A percentile compares a stretch with the other conserved stretches of the same genome.
Evolutionary conservation across 2,888 invertebrate species (phyloP).

Genomic region (Osmoderma eremita): DNA sequence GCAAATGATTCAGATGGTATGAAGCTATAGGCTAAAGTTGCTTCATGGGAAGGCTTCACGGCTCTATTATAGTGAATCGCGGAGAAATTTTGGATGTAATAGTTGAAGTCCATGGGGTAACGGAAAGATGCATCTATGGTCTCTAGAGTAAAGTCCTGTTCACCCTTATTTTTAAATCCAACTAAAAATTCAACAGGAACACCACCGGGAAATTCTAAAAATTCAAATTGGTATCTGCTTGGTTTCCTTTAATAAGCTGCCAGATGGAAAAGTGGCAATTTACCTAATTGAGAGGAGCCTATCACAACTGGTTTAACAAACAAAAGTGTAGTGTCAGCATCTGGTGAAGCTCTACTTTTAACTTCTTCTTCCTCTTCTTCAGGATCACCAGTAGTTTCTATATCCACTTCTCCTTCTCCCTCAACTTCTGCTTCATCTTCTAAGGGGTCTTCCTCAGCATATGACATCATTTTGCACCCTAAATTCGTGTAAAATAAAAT

Average conservation of each 20-base stretch:
- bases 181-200: slow-evolving; percentile 93
- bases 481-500: slow-evolving; percentile 42
- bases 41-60: slow-evolving; percentile 91
- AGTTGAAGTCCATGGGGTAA: slow-evolving; percentile 98
- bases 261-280: not conserved
- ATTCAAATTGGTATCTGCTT: not conserved
- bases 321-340: slow-evolving; percentile 90
- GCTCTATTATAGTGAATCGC: slow-evolving; percentile 86
- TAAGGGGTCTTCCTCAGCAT: slow-evolving; percentile 75
- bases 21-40: slow-evolving; percentile 94
- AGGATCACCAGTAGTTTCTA: slow-evolving; percentile 69
- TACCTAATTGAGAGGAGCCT: slow-evolving; percentile 75
- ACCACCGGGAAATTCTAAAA: slow-evolving; percentile 89
- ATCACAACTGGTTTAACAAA: slow-evolving; percentile 83
- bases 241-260: slow-evolving; percentile 23
- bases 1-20: slow-evolving; percentile 96
- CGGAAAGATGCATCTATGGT: slow-evolving; percentile 97
- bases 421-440: slow-evolving; percentile 78
- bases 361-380: slow-evolving; percentile 73
- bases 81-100: slow-evolving; percentile 98
- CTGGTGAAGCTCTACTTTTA: slow-evolving; percentile 81
- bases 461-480: slow-evolving; percentile 68
- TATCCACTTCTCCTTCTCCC: slow-evolving; percentile 73
- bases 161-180: slow-evolving; percentile 95
- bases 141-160: slow-evolving; percentile 90